phyloP scores from a whole-genome alignment of 2,888 invertebrate species.

The Agrilus biguttatus region DNA sequence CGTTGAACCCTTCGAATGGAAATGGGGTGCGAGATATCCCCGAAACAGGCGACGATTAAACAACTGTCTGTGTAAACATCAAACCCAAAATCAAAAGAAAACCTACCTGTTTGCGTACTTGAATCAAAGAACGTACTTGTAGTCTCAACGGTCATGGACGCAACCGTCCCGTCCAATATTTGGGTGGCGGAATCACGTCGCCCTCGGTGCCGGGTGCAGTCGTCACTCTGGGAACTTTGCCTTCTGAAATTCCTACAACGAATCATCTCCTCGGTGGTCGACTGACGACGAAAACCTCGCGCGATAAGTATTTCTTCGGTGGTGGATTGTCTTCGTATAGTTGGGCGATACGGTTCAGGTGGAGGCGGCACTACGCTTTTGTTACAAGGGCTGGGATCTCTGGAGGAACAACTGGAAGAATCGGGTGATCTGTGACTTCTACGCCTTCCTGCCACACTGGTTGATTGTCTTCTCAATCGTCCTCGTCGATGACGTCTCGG shows the following conservation, averaged over 20 bases:
- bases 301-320: conserved; percentile 86
- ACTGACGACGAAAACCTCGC: conserved; percentile 76
- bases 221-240: conserved; percentile 81
- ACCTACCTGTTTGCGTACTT: conserved; percentile 84
- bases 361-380: conserved; percentile 36
- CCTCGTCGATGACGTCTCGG: conserved; percentile 57
- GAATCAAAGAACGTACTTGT: conserved; percentile 86
- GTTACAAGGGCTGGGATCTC: conserved; percentile 74
- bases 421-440: conserved; percentile 44
- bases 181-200: conserved; percentile 77
- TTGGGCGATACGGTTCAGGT: conserved; percentile 48
- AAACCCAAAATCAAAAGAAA: conserved; percentile 2
- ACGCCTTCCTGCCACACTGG: conserved; percentile 51
- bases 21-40: no score
- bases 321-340: conserved; percentile 74
- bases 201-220: conserved; percentile 54
- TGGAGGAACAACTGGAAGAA: conserved; percentile 64
- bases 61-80: no score
- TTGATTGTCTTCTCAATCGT: conserved; percentile 62
- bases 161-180: conserved; percentile 81
- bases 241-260: conserved; percentile 81
- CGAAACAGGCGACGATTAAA: no score
- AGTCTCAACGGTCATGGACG: conserved; percentile 86
- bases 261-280: conserved; percentile 88
- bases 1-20: no score